Evolutionary conservation across 2,888 invertebrate genomes (phyloP), one percentile per base, ranked within the genome.

Genomic region (Chorisops tibialis): DNA sequence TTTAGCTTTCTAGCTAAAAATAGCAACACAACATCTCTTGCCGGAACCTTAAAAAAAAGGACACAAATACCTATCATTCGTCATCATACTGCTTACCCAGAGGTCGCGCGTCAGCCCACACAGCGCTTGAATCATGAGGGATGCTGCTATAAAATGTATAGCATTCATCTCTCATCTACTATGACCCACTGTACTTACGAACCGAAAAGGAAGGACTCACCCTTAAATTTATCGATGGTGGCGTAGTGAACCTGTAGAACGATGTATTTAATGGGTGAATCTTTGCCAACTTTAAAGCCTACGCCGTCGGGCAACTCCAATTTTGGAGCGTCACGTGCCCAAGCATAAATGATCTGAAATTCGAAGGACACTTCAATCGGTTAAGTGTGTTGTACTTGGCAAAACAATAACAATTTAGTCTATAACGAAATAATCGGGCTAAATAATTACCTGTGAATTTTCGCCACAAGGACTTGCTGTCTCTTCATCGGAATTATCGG

Each of bases 211-310:
- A n/a, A 6, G 18, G n/a, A 69, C 68, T 78, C 77, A 86, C 87
- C 80, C 72, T 81, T 79, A 65, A 90, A 90, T 41, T 75, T 77
- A 3, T 81, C 80, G 11, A 84, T 79, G 64, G 83, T 82, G 68
- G 87, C 86, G 73, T 95, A 96, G 75, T 96, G 95, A 1, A 98
- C 91, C 81, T 98, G 98, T 38, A 99, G 80, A 0, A 97, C 96
- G 60, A 98, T 81, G 75, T 95, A 96, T 70, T 91, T 87, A 66
- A 95, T 90, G 11, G 85, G 82, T 0, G 94, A 90, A 62, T 85
- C 84, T 60, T 84, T 85, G 6, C 97, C 97, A 49, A 97, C 89
- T 76, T 89, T 89, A 76, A 97, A 98, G 1, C 95, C 98, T 7
- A 98, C 96, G 65, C 87, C 91, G 52, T 87, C 79, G 0, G 96